Evolutionary conservation across 2,888 invertebrate genomes (phyloP).

Genomic region (Ditula angustiorana): DNA sequence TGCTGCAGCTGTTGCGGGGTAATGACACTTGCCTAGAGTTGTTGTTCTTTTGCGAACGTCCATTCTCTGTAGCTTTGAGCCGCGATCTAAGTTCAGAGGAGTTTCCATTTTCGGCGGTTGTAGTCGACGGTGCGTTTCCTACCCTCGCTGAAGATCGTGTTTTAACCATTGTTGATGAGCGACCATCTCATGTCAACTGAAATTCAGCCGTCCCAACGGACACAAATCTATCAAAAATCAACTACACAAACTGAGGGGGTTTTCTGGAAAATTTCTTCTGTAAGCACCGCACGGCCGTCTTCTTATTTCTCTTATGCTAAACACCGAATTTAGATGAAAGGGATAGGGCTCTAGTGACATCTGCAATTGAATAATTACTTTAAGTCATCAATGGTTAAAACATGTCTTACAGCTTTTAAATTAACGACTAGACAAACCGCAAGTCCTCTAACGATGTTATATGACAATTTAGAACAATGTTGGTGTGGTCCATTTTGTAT

Average conservation of each 20-base stretch:
- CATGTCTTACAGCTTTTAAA: slow-evolving; percentile 82
- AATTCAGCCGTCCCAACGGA: slow-evolving; percentile 81
- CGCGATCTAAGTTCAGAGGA: slow-evolving; percentile 77
- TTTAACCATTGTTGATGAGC: slow-evolving; percentile 85
- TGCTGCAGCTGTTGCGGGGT: slow-evolving; percentile 88
- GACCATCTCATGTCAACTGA: slow-evolving; percentile 84
- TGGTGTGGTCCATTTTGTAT: slow-evolving; percentile 71
- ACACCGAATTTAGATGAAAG: slow-evolving; percentile 60
- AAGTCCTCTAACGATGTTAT: slow-evolving; percentile 60
- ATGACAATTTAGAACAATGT: slow-evolving; percentile 64
- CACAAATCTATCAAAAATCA: slow-evolving; percentile 70
- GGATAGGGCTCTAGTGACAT: slow-evolving; percentile 70
- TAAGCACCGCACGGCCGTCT: slow-evolving; percentile 55
- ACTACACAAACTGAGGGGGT: slow-evolving; percentile 60
- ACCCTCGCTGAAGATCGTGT: slow-evolving; percentile 84
- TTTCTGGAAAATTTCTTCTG: slow-evolving; percentile 81
- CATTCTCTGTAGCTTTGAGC: slow-evolving; percentile 75
- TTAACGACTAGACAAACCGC: slow-evolving; percentile 69
- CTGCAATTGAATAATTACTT: slow-evolving; percentile 83
- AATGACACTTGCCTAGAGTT: slow-evolving; percentile 79
- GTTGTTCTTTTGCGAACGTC: slow-evolving; percentile 74
- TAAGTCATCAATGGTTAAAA: slow-evolving; percentile 85
- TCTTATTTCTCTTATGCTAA: slow-evolving; percentile 80
- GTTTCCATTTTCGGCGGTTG: slow-evolving; percentile 76
- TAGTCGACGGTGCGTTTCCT: slow-evolving; percentile 74